Base-by-base conservation (phyloP, 2,888 invertebrate species). In the Tinea pellionella region DNA sequence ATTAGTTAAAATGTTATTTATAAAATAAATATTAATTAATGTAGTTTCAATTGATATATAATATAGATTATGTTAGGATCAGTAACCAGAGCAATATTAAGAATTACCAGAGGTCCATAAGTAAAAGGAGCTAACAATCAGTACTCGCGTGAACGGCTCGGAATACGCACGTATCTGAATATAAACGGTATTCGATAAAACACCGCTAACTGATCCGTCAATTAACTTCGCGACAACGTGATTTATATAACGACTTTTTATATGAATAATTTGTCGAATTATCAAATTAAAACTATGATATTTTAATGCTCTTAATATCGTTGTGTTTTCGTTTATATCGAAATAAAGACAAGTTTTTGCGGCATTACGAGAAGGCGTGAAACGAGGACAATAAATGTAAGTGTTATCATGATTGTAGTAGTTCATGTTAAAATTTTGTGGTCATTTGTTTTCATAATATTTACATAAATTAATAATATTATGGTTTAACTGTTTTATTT, bases 111-210 rank as follows among this genome's bases (percentile, higher is more conserved):
- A 55, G 42, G 47, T 56, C 37, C 42, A 53, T 63, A 69, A 75
- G 79, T 80, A 82, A 83, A 78, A 80, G 82, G 78, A 62, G 63
- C 66, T 41, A 67, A 63, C 63, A 65, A 67, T 77, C 78, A 86
- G 86, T 86, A 66, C 72, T 72, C 80, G 83, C 80, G 85, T 70
- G 76, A 71, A 67, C 69, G 72, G 69, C 74, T 64, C 68, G 70
- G 72, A 67, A 70, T 61, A 63, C 71, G 74, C 80, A 77, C 82
- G 86, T 68, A 68, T 65, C 29, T 9, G 32, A 15, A 13, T 4
- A 11, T 15, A 13, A 37, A 59, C 47, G 47, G n/a, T 47, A 7
- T 13, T 2, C 37, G 37, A 37, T 2, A 37, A 37, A 37, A 37
- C 37, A 37, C 37, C 37, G 37, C 37, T 47, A 16, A 12, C 41